These are phyloP conservation scores for Lordiphosa stackelbergi DNA, from an alignment of 1,140 invertebrate genomes.

Conservation along the genomic window DNA sequence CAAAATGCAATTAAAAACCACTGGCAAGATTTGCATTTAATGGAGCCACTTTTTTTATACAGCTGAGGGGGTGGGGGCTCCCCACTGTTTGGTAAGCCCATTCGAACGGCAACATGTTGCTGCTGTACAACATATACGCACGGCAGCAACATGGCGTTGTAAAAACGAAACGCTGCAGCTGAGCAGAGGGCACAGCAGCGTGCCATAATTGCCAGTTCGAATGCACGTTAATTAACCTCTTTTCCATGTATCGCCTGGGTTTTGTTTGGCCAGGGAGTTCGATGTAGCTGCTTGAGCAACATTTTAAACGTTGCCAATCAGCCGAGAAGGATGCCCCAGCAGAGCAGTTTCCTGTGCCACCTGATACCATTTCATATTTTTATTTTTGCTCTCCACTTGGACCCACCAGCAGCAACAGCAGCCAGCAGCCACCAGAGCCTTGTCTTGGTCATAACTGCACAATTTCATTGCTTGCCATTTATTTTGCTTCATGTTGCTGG, in stretches of 20 bases:
- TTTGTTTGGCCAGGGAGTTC: constrained; percentile 36
- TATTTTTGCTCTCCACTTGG: constrained; percentile 10
- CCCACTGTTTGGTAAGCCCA: constrained; percentile 20
- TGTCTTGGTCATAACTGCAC: constrained; percentile 68
- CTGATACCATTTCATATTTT: constrained; percentile 67
- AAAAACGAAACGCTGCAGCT: constrained; percentile 9
- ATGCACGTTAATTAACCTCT: constrained; percentile 76
- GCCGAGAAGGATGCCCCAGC: constrained; percentile 30
- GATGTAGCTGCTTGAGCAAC: constrained; percentile 28
- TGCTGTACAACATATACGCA: constrained; percentile 14
- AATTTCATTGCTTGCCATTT: constrained; percentile 70
- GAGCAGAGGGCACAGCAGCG: constrained; percentile 40
- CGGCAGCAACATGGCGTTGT: constrained; percentile 25
- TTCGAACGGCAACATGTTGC: constrained; percentile 22
- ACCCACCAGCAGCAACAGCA: constrained; percentile 26
- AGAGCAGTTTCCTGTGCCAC: constrained; percentile 49
- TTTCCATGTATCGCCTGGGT: constrained; percentile 56
- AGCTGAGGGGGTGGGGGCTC: not conserved
- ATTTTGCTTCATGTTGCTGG: constrained; percentile 60
- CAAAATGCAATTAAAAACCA: constrained; percentile 56
- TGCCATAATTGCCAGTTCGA: constrained; percentile 73
- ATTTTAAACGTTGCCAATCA: constrained; percentile 68
- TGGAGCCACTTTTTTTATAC: constrained; percentile 43
- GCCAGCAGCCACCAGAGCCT: constrained; percentile 16
- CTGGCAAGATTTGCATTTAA: constrained; percentile 64